phyloP scores from a whole-genome alignment of 2,888 invertebrate genomes.

The Acrobeloides nanus region DNA sequence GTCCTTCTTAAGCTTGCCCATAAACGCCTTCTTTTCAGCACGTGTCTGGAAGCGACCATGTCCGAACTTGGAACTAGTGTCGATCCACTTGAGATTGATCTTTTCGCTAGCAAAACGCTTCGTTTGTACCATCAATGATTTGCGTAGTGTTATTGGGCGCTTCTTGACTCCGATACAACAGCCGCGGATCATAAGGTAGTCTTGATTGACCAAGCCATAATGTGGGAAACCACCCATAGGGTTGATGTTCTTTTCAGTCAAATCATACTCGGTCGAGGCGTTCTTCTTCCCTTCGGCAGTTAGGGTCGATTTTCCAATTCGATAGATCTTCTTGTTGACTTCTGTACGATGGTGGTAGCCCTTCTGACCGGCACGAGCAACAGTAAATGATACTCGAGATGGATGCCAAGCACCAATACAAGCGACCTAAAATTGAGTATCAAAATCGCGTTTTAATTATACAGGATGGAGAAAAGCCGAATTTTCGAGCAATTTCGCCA shows the following conservation, averaged over 20 bases:
- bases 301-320: constrained; percentile 67
- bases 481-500: too few species aligned
- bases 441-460: not conserved
- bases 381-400: constrained; percentile 93
- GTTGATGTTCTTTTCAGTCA: constrained; percentile 90
- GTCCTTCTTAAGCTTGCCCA: constrained; percentile 53
- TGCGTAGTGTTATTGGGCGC: constrained; percentile 86
- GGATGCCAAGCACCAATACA: constrained; percentile 99
- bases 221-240: constrained; percentile 99
- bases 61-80: constrained; percentile 96
- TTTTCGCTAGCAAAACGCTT: constrained; percentile 91
- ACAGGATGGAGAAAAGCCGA: too few species aligned
- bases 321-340: constrained; percentile 99
- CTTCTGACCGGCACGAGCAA: constrained; percentile 98
- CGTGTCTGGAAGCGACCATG: constrained; percentile 99
- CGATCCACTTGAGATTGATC: constrained; percentile 97
- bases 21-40: constrained; percentile 73
- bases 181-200: constrained; percentile 95
- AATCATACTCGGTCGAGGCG: constrained; percentile 90
- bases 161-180: constrained; percentile 93
- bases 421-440: constrained; percentile 69
- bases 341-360: constrained; percentile 99
- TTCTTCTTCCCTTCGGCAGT: constrained; percentile 76
- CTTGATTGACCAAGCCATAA: constrained; percentile 97
- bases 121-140: constrained; percentile 81